These are phyloP conservation scores for Gastracanthus pulcherrimus DNA, from an alignment of 2,888 invertebrate species.

Conservation along the genomic window DNA sequence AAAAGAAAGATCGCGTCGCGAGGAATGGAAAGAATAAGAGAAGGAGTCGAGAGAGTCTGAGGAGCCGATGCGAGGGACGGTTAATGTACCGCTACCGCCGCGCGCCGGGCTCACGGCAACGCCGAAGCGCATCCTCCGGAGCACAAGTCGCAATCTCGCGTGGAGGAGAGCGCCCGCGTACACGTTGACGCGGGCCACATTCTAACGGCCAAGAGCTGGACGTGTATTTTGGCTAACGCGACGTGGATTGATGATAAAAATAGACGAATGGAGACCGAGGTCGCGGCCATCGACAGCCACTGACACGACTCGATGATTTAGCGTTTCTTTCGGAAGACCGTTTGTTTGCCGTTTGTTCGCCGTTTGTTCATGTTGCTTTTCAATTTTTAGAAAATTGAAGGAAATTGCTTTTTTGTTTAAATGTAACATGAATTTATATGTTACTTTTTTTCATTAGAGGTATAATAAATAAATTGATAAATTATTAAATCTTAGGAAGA, in stretches of 20 bases:
- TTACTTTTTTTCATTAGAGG: no score
- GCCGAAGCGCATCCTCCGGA: conserved; percentile 40
- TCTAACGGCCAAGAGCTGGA: conserved; percentile 12
- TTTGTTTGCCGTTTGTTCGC: no score
- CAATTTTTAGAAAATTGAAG: no score
- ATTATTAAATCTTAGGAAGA: no score
- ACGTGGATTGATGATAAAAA: background rate
- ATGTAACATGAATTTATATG: no score
- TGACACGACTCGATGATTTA: background rate
- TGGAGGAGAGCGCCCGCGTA: background rate
- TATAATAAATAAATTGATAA: no score
- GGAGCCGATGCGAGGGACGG: no score
- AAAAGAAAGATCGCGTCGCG: background rate
- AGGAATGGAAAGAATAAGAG: background rate
- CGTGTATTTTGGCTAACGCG: conserved; percentile 9
- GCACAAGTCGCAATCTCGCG: background rate
- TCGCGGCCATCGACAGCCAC: no score
- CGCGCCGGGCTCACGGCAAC: conserved; percentile 15
- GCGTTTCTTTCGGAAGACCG: no score
- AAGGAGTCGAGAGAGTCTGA: conserved; percentile 48
- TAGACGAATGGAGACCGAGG: background rate
- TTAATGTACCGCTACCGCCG: conserved; percentile 70
- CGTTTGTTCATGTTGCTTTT: no score
- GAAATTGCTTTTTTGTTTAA: no score
- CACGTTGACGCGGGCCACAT: conserved; percentile 6